phyloP scores from a whole-genome alignment of 2,797 vertebrate species.

The Bufotes viridis region DNA sequence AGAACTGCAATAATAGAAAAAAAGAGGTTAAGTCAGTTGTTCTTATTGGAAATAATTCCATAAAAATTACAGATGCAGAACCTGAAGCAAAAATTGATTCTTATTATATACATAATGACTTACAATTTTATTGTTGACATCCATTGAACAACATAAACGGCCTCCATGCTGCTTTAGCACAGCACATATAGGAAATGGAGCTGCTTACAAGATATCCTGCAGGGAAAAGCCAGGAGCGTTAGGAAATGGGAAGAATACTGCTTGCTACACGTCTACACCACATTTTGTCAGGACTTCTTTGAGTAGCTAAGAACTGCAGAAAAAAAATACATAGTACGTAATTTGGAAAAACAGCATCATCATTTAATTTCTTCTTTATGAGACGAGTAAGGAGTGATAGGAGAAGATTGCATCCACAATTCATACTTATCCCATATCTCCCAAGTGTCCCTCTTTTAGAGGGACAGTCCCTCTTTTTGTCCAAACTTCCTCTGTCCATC shows the following conservation, averaged over 20 bases:
- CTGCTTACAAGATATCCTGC: constrained; percentile 26
- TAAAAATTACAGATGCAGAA: constrained; percentile 41
- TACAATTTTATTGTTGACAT: constrained; percentile 48
- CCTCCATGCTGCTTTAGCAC: constrained; percentile 41
- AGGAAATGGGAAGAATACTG: neutral
- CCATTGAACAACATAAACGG: constrained; percentile 30
- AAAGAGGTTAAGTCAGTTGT: neutral
- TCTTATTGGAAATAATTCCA: constrained; percentile 14
- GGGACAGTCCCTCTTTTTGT: too few species aligned
- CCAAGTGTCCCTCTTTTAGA: too few species aligned
- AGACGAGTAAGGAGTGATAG: neutral
- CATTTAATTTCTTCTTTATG: constrained; percentile 25
- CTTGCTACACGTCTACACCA: neutral
- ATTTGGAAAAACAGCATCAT: constrained; percentile 5
- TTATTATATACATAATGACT: constrained; percentile 44
- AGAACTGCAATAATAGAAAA: neutral
- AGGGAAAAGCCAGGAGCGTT: neutral
- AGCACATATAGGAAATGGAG: constrained; percentile 8
- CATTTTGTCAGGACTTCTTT: constrained; percentile 6
- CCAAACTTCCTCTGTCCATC: too few species aligned
- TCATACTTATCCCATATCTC: too few species aligned
- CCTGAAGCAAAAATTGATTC: constrained; percentile 41
- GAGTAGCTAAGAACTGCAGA: neutral
- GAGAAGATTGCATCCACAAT: neutral
- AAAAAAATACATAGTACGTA: neutral